Evolutionary conservation across 2,113 vertebrate species (phyloP).

Genomic region (Tretioscincus oriximinensis): DNA sequence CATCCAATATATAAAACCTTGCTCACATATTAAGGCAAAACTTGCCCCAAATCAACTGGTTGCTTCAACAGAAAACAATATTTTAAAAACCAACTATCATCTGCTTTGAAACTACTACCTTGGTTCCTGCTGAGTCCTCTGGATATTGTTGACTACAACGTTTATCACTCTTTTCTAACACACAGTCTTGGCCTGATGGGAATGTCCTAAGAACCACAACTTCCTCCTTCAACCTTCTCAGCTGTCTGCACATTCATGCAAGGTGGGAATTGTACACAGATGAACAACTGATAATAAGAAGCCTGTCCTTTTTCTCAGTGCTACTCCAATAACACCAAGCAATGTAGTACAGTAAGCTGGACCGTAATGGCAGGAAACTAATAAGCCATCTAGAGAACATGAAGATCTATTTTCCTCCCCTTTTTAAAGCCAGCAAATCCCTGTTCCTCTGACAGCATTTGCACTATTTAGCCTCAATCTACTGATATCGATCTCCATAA

Average conservation of each 20-base stretch:
- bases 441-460: background rate
- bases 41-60: background rate
- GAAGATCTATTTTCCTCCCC: background rate
- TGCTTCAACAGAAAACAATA: background rate
- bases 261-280: no score
- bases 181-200: background rate
- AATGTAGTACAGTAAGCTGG: background rate
- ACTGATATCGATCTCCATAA: background rate
- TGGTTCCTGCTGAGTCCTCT: background rate
- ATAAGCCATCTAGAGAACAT: background rate
- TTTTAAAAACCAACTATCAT: background rate
- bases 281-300: background rate
- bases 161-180: background rate
- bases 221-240: background rate
- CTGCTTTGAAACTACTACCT: background rate
- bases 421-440: background rate
- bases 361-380: background rate
- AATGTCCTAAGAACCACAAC: background rate
- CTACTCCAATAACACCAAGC: background rate
- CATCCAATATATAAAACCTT: background rate
- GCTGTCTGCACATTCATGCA: background rate
- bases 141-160: background rate
- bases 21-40: background rate
- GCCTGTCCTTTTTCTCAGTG: background rate
- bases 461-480: background rate